Evolutionary conservation across 2,888 invertebrate species (phyloP).

Genomic region (Mesodorylaimus sp.): DNA sequence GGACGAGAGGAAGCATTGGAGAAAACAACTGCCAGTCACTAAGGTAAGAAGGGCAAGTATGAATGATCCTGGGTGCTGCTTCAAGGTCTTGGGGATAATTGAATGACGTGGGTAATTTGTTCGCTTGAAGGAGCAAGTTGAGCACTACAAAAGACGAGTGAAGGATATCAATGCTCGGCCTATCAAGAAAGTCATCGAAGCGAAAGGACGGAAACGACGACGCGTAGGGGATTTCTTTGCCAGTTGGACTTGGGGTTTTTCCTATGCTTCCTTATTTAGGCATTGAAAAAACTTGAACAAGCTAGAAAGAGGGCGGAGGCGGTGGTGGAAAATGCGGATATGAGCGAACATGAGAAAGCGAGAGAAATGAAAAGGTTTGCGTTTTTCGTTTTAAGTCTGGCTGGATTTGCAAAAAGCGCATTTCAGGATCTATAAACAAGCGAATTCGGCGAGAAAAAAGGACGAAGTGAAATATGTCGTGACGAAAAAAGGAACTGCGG

Average conservation of each 20-base stretch:
- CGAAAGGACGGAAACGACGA: slow-evolving; percentile 89
- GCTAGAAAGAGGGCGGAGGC: slow-evolving; percentile 87
- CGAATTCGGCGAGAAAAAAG: slow-evolving; percentile 44
- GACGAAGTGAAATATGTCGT: slow-evolving; percentile 81
- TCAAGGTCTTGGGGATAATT: too few relatives aligned
- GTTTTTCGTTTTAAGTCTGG: slow-evolving; percentile 16
- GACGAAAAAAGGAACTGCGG: slow-evolving; percentile 51
- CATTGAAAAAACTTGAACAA: slow-evolving; percentile 59
- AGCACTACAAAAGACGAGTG: slow-evolving; percentile 56
- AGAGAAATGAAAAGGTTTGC: slow-evolving; percentile 25
- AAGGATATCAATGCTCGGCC: slow-evolving; percentile 74
- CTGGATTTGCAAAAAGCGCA: not conserved
- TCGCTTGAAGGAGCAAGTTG: slow-evolving; percentile 37
- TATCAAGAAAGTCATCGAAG: slow-evolving; percentile 92
- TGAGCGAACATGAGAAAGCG: slow-evolving; percentile 69
- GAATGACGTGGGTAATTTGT: too few relatives aligned
- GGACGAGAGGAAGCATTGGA: slow-evolving; percentile 79
- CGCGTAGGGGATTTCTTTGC: slow-evolving; percentile 40
- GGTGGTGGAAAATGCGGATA: slow-evolving; percentile 52
- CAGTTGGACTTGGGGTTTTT: not conserved
- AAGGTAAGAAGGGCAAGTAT: slow-evolving; percentile 40
- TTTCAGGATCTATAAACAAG: slow-evolving; percentile 56
- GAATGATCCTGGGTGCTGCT: too few relatives aligned
- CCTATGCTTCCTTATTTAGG: too few relatives aligned
- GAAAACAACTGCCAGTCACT: slow-evolving; percentile 60